Conservation (phyloP, 2,113 vertebrate species). For the Erpornis zantholeuca region DNA sequence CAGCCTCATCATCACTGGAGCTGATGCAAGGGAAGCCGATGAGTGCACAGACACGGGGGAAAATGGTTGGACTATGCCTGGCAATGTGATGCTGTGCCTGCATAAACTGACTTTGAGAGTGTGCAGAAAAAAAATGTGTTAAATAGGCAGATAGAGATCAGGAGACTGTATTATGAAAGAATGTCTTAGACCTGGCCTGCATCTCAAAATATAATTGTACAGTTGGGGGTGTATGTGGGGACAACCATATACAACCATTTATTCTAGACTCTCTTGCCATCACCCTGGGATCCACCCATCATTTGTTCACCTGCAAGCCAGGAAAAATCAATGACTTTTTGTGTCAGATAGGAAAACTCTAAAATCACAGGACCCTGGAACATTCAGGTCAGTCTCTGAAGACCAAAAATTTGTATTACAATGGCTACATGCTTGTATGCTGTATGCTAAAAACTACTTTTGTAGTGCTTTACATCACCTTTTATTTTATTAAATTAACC, state of each 20-base stretch:
- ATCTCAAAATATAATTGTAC: background rate
- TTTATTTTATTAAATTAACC: background rate
- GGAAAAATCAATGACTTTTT: background rate
- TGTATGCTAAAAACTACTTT: background rate
- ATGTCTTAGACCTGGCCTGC: background rate
- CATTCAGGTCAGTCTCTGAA: background rate
- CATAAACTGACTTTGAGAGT: background rate
- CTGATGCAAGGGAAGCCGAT: background rate
- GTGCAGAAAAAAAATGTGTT: background rate
- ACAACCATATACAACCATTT: background rate
- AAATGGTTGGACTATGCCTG: background rate
- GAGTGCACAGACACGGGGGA: background rate
- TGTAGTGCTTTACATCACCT: background rate
- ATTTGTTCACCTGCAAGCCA: background rate
- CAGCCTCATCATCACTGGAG: background rate
- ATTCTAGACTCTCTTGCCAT: background rate
- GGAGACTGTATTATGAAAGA: background rate
- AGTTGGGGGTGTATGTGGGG: accelerated
- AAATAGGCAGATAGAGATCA: background rate
- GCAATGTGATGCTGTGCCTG: background rate
- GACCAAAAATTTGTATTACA: background rate
- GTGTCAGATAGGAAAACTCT: background rate
- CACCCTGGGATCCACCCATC: background rate
- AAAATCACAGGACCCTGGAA: background rate
- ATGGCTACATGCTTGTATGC: background rate